Base-by-base conservation (phyloP, 2,797 vertebrate genomes). In the Peromyscus nudipes region DNA sequence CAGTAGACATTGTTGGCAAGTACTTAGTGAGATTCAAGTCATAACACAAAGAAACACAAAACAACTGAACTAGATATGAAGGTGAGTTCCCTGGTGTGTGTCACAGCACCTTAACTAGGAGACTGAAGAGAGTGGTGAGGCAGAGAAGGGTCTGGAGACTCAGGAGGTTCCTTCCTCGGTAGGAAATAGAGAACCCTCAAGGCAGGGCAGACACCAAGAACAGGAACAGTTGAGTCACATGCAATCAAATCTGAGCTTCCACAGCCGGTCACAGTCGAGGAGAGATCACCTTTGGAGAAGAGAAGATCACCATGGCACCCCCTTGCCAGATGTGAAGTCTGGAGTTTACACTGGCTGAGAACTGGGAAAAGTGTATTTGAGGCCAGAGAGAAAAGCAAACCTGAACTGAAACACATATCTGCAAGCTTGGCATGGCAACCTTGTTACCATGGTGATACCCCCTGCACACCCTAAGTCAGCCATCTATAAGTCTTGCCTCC, bases 321-420 rank as follows among this genome's bases (percentile, higher is more conserved):
- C 40, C 75, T 86, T 27, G 19, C 43, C 43, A 81, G 27, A 79
- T 43, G 34, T 0, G 31, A 88, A 73, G 21, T 57, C 73, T 85
- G 65, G 83, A 49, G 40, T 92, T 76, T 31, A 64, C 29, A 11
- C 69, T 92, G 94, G 91, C 82, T 65, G n/a, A 91, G 80, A 84
- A 17, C 37, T 89, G 69, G 31, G 40, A 6, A 62, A 80, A 86
- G 69, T 14, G 25, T 40, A 43, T 27, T 81, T 65, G 43, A 89
- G 52, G 13, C 49, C 21, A 92, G 13, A 82, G 40, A 91, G n/a
- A 52, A 65, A 92, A 89, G 60, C 34, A 52, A 85, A 76, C 6
- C 13, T 34, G 12, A 37, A 23, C 25, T 76, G 60, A 91, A 77
- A 57, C 21, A 69, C 1, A 0, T 23, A 40, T 79, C 92, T 93